Percentiles rank a stretch among this genome's conserved stretches.
Conservation (phyloP, 2,113 vertebrate species). For the Urocitellus parryii region DNA sequence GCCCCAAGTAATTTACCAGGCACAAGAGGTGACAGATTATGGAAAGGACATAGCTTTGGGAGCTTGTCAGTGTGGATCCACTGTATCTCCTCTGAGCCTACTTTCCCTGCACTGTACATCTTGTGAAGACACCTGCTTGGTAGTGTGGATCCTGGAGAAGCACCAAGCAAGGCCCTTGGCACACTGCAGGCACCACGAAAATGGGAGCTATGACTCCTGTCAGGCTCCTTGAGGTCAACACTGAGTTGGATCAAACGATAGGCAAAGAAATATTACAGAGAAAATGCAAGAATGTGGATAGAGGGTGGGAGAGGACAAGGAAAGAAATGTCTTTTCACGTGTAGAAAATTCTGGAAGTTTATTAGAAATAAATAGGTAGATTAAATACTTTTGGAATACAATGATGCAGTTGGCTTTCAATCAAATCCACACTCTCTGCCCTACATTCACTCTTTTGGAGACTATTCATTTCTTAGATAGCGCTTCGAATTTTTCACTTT, state of each 20-base stretch:
- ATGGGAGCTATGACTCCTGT: not conserved
- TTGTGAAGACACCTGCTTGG: not conserved
- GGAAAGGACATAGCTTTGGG: not conserved
- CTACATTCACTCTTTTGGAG: not conserved
- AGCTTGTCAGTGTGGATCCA: not conserved
- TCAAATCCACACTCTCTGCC: not conserved
- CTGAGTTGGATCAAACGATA: not conserved
- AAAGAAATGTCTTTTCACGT: not conserved
- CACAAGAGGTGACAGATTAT: not conserved
- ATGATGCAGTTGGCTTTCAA: not conserved
- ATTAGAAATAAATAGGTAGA: not conserved
- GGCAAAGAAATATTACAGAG: not conserved
- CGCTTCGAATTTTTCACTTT: not conserved
- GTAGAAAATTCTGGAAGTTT: not conserved
- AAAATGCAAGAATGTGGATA: not conserved
- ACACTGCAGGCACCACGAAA: not conserved
- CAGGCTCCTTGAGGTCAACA: not conserved
- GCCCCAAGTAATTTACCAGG: not conserved
- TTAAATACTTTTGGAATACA: not conserved
- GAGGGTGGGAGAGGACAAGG: too few species aligned
- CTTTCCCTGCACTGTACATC: not conserved
- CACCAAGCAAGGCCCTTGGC: fast-evolving
- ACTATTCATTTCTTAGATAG: not conserved
- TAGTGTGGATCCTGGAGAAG: fast-evolving
- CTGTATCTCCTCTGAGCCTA: not conserved